phyloP scores from a whole-genome alignment of 2,113 vertebrate species.

The Excalfactoria chinensis region DNA sequence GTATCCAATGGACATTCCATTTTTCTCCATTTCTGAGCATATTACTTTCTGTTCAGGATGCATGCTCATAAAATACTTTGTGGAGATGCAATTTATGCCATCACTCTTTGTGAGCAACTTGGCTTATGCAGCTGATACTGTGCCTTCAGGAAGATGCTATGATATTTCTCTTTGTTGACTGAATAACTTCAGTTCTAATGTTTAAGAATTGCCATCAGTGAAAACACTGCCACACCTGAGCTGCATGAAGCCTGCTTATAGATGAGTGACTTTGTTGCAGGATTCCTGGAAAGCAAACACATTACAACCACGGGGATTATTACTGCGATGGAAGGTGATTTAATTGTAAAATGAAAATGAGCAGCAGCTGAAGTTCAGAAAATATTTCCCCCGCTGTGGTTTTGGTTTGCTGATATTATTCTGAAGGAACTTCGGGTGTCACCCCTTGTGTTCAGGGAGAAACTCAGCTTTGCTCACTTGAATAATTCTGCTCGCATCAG shows the following conservation, averaged over 20 bases:
- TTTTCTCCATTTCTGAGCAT: background rate
- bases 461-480: background rate
- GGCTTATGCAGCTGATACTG: background rate
- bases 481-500: background rate
- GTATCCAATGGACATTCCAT: background rate
- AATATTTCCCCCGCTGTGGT: conserved; percentile 29
- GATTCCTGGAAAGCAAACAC: conserved; percentile 49
- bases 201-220: background rate
- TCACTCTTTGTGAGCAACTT: background rate
- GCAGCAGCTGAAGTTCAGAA: background rate
- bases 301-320: background rate
- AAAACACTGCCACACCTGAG: background rate
- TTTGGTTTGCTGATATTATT: background rate
- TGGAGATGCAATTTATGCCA: background rate
- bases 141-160: background rate
- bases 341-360: conserved; percentile 44
- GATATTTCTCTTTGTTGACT: background rate
- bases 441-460: background rate
- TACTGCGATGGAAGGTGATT: conserved; percentile 18
- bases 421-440: background rate
- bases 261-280: conserved; percentile 7
- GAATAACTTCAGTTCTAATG: background rate
- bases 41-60: background rate
- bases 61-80: background rate
- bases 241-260: background rate